phyloP scores from a whole-genome alignment of 2,797 vertebrate genomes.

The Choloepus didactylus region DNA sequence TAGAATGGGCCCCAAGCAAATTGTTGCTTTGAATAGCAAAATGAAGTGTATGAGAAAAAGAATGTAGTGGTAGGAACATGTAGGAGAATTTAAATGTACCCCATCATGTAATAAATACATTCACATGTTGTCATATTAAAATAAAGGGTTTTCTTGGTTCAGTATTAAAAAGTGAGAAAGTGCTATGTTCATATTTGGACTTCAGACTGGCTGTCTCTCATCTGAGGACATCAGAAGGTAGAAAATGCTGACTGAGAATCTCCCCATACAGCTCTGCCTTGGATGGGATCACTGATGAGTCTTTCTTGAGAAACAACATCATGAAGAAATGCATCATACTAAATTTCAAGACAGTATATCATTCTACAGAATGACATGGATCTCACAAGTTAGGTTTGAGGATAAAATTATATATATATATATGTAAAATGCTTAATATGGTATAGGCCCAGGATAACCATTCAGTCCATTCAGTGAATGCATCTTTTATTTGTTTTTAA shows the following conservation, averaged over 20 bases:
- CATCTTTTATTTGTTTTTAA: background rate
- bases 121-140: background rate
- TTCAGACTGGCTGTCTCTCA: background rate
- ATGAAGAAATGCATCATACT: slow-evolving; percentile 2
- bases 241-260: background rate
- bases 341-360: background rate
- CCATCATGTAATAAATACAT: background rate
- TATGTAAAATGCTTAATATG: background rate
- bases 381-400: background rate
- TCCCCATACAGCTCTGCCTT: background rate
- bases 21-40: slow-evolving; percentile 63
- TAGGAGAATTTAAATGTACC: background rate
- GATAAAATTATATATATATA: background rate
- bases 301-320: background rate
- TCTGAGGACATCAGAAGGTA: background rate
- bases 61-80: background rate
- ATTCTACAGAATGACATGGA: background rate
- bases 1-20: slow-evolving; percentile 63
- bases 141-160: background rate
- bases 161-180: background rate
- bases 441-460: background rate
- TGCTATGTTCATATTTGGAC: background rate
- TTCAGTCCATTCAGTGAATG: background rate
- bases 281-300: background rate
- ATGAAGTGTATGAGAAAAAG: slow-evolving; percentile 9